A percentile compares a stretch with the other conserved stretches of the same genome.
Evolutionary conservation across 30 jellyfish, hydroid and myxozoan genomes (phyloP).

Genomic region (Turritopsis rubra): DNA sequence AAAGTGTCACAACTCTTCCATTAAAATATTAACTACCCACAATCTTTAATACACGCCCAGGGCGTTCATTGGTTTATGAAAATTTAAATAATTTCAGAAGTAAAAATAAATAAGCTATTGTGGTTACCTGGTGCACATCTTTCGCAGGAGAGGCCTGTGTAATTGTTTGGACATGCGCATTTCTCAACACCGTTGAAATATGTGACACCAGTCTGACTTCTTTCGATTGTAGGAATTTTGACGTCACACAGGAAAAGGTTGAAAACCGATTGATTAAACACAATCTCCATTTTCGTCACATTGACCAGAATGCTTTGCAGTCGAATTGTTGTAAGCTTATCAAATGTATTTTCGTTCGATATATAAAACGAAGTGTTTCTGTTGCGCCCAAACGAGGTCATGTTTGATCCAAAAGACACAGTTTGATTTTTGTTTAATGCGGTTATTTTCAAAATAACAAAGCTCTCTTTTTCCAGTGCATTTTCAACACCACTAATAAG

Average conservation of each 20-base stretch:
- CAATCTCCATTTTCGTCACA: not conserved
- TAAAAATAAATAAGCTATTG: not conserved
- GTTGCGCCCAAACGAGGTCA: not conserved
- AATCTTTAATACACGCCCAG: too few species aligned
- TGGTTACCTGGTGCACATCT: conserved; percentile 54
- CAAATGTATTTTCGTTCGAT: not conserved
- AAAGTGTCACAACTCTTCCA: too few species aligned
- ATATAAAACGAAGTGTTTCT: not conserved
- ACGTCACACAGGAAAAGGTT: not conserved
- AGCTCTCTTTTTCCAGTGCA: not conserved
- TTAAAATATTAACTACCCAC: too few species aligned
- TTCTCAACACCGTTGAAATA: conserved; percentile 43
- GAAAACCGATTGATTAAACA: not conserved
- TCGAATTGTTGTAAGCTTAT: not conserved
- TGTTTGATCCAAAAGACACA: not conserved
- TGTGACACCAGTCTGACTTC: not conserved
- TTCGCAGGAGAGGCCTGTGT: conserved; percentile 73
- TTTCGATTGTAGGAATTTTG: not conserved
- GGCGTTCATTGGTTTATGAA: not conserved
- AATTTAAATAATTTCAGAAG: not conserved
- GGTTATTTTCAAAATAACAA: conserved; percentile 11
- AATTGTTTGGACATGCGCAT: conserved; percentile 68
- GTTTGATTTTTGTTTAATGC: not conserved
- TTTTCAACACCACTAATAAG: not conserved
- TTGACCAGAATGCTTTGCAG: not conserved